Percentiles rank a stretch among this genome's conserved stretches.
Conservation (phyloP, 2,797 vertebrate species). For the Catharus ustulatus region DNA sequence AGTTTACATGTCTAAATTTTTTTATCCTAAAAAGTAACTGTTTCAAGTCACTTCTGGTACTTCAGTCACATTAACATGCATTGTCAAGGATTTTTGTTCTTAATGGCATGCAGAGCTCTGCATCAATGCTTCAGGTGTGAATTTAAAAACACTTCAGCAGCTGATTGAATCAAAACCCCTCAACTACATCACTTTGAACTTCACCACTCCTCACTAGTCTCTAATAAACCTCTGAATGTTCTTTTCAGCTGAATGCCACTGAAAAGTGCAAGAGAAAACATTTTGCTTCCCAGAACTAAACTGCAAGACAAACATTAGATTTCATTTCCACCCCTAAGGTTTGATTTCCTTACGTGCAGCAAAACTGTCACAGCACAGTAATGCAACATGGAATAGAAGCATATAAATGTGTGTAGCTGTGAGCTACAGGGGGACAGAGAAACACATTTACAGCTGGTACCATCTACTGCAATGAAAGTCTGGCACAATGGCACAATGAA, state of each 20-base stretch:
- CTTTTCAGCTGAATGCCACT: background rate
- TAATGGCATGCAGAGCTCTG: background rate
- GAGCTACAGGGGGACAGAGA: background rate
- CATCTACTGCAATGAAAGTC: slow-evolving; percentile 42
- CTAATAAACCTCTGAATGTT: background rate
- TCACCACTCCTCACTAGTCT: background rate
- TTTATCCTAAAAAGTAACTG: background rate
- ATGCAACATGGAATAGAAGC: background rate
- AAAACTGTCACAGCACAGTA: background rate
- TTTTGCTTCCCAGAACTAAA: background rate
- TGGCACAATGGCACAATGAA: slow-evolving; percentile 65
- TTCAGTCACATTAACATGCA: background rate
- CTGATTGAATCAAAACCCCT: background rate
- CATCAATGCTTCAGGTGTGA: slow-evolving; percentile 13
- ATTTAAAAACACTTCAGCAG: background rate
- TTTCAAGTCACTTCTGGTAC: background rate
- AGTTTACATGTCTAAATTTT: background rate
- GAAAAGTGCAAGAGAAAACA: background rate
- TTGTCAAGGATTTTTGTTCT: background rate
- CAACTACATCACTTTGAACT: background rate
- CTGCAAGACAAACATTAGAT: background rate
- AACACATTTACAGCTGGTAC: slow-evolving; percentile 41
- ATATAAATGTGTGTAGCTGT: background rate
- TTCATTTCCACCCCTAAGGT: background rate
- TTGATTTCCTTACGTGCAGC: background rate